phyloP scores from a whole-genome alignment of 2,888 invertebrate species.

The Torymus texanus region DNA sequence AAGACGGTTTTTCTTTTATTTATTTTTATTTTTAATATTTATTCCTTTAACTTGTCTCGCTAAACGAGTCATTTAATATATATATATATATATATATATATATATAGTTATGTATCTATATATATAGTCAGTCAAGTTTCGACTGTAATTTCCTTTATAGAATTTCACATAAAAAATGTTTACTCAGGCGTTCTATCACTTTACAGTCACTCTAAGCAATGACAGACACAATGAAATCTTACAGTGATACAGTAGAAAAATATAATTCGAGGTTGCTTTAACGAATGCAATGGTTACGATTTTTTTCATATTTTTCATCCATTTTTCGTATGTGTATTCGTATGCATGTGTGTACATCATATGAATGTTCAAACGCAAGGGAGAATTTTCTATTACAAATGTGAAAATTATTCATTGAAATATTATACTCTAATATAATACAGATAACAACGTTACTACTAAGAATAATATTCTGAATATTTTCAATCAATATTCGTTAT shows the following conservation, averaged over 20 bases:
- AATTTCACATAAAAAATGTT: constrained; percentile 50
- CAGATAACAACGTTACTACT: constrained; percentile 1
- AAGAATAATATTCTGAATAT: constrained; percentile 2
- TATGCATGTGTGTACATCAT: constrained; percentile 42
- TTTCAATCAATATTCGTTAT: constrained; percentile 1
- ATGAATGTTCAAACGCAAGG: constrained; percentile 28
- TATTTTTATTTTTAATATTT: constrained; percentile 27
- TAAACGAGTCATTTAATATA: constrained; percentile 47
- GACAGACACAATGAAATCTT: constrained; percentile 56
- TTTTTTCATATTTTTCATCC: constrained; percentile 3
- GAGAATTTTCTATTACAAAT: constrained; percentile 53
- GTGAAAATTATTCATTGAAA: constrained; percentile 12
- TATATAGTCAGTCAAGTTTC: constrained; percentile 44
- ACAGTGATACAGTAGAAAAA: constrained; percentile 71
- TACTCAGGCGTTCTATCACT: constrained; percentile 24
- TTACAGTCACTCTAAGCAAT: constrained; percentile 44
- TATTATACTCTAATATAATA: background rate
- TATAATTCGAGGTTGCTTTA: constrained; percentile 70
- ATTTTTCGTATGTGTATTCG: constrained; percentile 24
- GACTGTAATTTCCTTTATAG: constrained; percentile 54
- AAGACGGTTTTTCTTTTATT: constrained; percentile 36
- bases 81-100: constrained; percentile 44
- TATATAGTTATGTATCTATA: constrained; percentile 44
- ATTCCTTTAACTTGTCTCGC: constrained; percentile 21
- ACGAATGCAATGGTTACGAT: constrained; percentile 68